These are phyloP conservation scores for Mimachlamys varia DNA, from an alignment of 2,888 invertebrate species.

Conservation along the genomic window DNA sequence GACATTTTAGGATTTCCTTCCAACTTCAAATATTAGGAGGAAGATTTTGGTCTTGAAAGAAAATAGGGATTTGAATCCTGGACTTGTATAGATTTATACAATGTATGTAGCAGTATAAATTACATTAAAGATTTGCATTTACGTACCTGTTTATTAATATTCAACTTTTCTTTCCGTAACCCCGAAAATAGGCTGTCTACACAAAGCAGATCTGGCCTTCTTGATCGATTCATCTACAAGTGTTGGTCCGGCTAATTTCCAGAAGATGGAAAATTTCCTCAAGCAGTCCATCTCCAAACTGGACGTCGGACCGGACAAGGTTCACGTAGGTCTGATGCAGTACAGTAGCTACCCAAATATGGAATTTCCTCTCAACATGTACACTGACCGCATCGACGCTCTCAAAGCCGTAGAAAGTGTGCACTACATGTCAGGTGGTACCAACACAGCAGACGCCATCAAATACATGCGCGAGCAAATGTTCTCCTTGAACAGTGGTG, in stretches of 20 bases:
- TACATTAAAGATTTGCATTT: too few relatives aligned
- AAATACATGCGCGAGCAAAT: conserved; percentile 61
- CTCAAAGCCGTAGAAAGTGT: conserved; percentile 64
- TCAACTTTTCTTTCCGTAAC: background rate
- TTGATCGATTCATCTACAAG: conserved; percentile 67
- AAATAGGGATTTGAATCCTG: too few relatives aligned
- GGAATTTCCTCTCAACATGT: conserved; percentile 59
- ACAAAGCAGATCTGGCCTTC: conserved; percentile 65
- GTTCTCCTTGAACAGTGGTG: conserved; percentile 62
- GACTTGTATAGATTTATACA: too few relatives aligned
- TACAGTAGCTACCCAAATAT: conserved; percentile 64
- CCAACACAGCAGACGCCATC: conserved; percentile 70
- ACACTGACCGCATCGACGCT: conserved; percentile 47
- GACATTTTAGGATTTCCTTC: too few relatives aligned
- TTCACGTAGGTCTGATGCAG: conserved; percentile 66
- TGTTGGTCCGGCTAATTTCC: conserved; percentile 62
- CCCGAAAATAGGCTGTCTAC: conserved; percentile 56
- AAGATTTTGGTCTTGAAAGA: too few relatives aligned
- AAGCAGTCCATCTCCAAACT: conserved; percentile 61
- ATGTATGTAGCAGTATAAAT: too few relatives aligned
- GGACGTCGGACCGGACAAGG: conserved; percentile 60
- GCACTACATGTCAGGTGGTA: conserved; percentile 65
- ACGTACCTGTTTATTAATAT: too few relatives aligned
- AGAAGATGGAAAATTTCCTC: conserved; percentile 64
- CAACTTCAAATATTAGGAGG: too few relatives aligned